phyloP scores from a whole-genome alignment of 1,140 invertebrate genomes.

The Panagrolaimus sp. region DNA sequence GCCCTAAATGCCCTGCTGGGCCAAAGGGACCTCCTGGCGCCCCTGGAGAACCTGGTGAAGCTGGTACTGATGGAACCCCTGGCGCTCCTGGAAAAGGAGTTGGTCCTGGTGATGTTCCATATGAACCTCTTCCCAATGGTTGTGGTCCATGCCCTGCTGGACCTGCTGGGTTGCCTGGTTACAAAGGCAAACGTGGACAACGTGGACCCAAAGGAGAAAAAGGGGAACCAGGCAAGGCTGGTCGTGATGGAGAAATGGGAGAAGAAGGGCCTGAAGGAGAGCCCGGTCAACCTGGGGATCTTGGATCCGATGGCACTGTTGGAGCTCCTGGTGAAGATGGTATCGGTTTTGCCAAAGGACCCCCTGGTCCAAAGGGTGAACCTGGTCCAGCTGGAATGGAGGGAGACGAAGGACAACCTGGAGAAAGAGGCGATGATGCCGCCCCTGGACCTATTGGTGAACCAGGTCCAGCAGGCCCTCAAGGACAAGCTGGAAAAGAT shows the following conservation, averaged over 20 bases:
- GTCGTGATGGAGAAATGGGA: conserved; percentile 20
- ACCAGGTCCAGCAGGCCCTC: conserved; percentile 30
- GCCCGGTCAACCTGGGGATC: conserved; percentile 26
- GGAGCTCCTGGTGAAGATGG: conserved; percentile 29
- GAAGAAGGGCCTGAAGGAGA: conserved; percentile 26
- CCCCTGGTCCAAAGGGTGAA: conserved; percentile 40
- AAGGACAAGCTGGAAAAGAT: conserved; percentile 32
- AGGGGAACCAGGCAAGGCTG: conserved; percentile 23
- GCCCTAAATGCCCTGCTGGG: background rate
- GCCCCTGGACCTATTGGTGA: conserved; percentile 31
- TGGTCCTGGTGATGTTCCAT: background rate
- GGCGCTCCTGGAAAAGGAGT: background rate
- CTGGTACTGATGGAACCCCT: conserved; percentile 1
- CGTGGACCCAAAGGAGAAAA: conserved; percentile 38
- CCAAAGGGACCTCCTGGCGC: conserved; percentile 1
- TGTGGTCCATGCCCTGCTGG: conserved; percentile 30
- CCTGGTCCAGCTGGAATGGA: conserved; percentile 24
- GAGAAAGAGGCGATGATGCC: conserved; percentile 39
- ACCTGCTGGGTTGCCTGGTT: conserved; percentile 37
- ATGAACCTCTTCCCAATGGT: background rate
- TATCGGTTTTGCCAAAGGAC: conserved; percentile 32
- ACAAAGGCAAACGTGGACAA: conserved; percentile 37
- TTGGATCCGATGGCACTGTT: conserved; percentile 19
- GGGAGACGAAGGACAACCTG: conserved; percentile 38
- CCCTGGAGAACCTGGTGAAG: conserved; percentile 14